Evolutionary conservation across 2,797 vertebrate genomes (phyloP).

Genomic region (Chloroceryle amazona): DNA sequence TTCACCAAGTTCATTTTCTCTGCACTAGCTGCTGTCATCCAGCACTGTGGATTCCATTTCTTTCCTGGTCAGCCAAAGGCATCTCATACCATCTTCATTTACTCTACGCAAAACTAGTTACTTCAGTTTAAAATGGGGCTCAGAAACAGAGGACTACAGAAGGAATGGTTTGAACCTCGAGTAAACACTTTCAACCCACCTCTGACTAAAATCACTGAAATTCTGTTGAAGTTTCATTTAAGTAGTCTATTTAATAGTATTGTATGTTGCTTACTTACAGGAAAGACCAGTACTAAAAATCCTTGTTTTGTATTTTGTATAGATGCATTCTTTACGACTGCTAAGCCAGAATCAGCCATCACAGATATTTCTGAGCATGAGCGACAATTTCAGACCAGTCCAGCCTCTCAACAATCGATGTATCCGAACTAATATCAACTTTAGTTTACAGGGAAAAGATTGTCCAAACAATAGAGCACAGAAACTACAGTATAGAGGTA

Average conservation of each 20-base stretch:
- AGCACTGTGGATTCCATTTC: not conserved
- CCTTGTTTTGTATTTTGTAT: slow-evolving; percentile 47
- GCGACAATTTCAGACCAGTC: slow-evolving; percentile 96
- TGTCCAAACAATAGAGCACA: slow-evolving; percentile 98
- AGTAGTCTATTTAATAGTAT: not conserved
- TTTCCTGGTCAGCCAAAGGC: not conserved
- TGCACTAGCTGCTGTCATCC: not conserved
- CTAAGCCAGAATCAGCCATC: slow-evolving; percentile 99
- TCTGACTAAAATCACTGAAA: not conserved
- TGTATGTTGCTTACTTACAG: not conserved
- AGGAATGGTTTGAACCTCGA: not conserved
- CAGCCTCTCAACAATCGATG: slow-evolving; percentile 98
- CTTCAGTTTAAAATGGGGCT: not conserved
- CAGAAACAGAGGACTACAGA: not conserved
- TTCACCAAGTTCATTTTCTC: not conserved
- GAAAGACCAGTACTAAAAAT: not conserved
- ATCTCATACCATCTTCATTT: not conserved
- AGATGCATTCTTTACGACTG: slow-evolving; percentile 98
- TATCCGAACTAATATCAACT: slow-evolving; percentile 99
- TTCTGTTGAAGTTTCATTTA: not conserved
- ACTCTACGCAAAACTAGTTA: not conserved
- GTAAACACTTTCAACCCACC: not conserved
- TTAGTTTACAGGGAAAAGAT: slow-evolving; percentile 98
- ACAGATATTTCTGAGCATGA: slow-evolving; percentile 99
- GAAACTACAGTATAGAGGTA: slow-evolving; percentile 98